Evolutionary conservation across 2,888 invertebrate species (phyloP).

Genomic region (Drosophila setosimentum): DNA sequence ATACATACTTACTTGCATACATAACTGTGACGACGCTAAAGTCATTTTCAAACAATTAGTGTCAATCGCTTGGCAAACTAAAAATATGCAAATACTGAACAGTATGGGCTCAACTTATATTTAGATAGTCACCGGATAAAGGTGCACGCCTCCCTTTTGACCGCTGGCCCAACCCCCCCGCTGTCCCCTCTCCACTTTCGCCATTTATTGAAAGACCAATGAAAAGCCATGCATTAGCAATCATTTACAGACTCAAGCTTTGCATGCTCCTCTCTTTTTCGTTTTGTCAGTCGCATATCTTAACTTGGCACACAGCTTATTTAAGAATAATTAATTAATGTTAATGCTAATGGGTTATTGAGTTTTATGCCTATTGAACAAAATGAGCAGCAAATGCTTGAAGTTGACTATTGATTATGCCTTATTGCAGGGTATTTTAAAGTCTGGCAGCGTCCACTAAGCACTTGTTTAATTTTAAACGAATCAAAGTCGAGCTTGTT

Average conservation of each 20-base stretch:
- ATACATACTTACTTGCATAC: constrained; percentile 4
- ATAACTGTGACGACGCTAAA: constrained; percentile 37
- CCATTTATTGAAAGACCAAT: constrained; percentile 27
- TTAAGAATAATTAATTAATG: not conserved
- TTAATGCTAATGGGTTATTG: not conserved
- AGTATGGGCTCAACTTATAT: constrained; percentile 37
- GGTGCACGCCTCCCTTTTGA: constrained; percentile 19
- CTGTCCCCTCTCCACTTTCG: not conserved
- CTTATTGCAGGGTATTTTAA: constrained; percentile 20
- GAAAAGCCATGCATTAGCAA: constrained; percentile 5
- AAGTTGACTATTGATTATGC: not conserved
- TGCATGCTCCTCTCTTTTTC: not conserved
- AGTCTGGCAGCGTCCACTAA: not conserved
- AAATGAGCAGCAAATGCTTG: not conserved
- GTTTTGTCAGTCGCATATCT: not conserved
- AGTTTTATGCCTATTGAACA: not conserved
- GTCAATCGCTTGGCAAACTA: constrained; percentile 76
- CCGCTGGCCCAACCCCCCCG: not conserved
- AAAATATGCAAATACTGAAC: constrained; percentile 68
- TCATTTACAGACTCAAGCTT: constrained; percentile 4
- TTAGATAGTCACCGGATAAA: constrained; percentile 39
- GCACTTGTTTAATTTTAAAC: constrained; percentile 29
- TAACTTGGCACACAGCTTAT: not conserved
- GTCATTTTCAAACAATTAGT: constrained; percentile 73
- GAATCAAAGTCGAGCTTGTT: constrained; percentile 57